Conservation (phyloP, 2,888 invertebrate genomes). For the Sylvicola cinctus region DNA sequence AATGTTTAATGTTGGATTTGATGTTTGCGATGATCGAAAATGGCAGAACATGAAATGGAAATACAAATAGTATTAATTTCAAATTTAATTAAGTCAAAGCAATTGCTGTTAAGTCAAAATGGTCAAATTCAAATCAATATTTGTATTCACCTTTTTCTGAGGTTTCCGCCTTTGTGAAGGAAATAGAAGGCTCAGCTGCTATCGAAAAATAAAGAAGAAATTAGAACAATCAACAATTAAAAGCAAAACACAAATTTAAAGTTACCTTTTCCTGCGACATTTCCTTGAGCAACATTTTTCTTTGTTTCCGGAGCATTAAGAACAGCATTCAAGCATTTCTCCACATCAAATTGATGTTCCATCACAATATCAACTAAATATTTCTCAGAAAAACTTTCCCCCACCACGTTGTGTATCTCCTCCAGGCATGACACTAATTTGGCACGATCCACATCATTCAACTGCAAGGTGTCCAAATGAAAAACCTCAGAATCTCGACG, state of each 20-base stretch:
- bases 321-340: constrained; percentile 51
- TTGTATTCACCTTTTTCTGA: constrained; percentile 17
- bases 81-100: too few relatives aligned
- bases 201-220: too few relatives aligned
- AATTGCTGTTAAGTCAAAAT: constrained; percentile 2
- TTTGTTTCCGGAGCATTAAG: constrained; percentile 26
- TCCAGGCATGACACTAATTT: constrained; percentile 68
- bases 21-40: too few relatives aligned
- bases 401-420: constrained; percentile 58
- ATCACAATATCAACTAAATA: constrained; percentile 51
- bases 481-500: constrained; percentile 28
- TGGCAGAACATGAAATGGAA: too few relatives aligned
- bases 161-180: constrained; percentile 3
- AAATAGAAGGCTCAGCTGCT: background rate
- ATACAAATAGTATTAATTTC: too few relatives aligned
- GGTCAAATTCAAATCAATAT: background rate
- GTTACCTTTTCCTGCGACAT: background rate
- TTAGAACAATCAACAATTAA: too few relatives aligned
- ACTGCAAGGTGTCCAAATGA: constrained; percentile 27
- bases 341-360: constrained; percentile 48
- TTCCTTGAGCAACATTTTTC: background rate
- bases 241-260: too few relatives aligned
- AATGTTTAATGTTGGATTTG: too few relatives aligned
- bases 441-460: constrained; percentile 47
- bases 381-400: constrained; percentile 52